Conservation (phyloP, 1,140 invertebrate genomes). For the Drosophila orena region DNA sequence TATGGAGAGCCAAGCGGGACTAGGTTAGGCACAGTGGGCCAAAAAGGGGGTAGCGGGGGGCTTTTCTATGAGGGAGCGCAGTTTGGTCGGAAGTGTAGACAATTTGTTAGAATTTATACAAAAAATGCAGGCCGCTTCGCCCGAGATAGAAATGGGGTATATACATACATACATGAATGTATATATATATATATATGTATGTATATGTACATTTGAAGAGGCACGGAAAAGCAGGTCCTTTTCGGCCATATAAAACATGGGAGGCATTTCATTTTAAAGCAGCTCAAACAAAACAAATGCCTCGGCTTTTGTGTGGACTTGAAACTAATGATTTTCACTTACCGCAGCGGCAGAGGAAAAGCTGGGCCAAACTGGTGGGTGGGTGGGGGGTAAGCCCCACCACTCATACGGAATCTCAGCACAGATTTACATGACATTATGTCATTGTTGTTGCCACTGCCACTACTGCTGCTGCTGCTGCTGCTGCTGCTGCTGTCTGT, state of each 20-base stretch:
- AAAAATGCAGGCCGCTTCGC: slow-evolving; percentile 69
- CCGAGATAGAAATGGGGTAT: slow-evolving; percentile 23
- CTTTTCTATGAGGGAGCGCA: slow-evolving; percentile 35
- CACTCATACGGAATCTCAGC: slow-evolving; percentile 48
- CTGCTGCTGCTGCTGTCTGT: slow-evolving; percentile 41
- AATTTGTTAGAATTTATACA: slow-evolving; percentile 83
- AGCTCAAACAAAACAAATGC: slow-evolving; percentile 80
- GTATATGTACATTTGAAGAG: not conserved
- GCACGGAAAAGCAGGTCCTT: slow-evolving; percentile 2
- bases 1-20: slow-evolving; percentile 60
- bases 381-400: not conserved
- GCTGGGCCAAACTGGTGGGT: not conserved
- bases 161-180: slow-evolving; percentile 6
- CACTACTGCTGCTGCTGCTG: slow-evolving; percentile 10
- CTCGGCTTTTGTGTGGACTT: slow-evolving; percentile 73
- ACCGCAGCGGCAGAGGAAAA: slow-evolving; percentile 17
- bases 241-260: slow-evolving; percentile 67
- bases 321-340: slow-evolving; percentile 79
- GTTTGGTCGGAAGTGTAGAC: slow-evolving; percentile 77
- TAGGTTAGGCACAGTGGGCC: slow-evolving; percentile 13
- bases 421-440: slow-evolving; percentile 82
- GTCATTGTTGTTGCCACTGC: slow-evolving; percentile 66
- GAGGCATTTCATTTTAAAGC: slow-evolving; percentile 78
- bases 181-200: not conserved
- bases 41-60: not conserved